Base-by-base conservation (phyloP, 2,113 vertebrate species). In the Prunella fulvescens region DNA sequence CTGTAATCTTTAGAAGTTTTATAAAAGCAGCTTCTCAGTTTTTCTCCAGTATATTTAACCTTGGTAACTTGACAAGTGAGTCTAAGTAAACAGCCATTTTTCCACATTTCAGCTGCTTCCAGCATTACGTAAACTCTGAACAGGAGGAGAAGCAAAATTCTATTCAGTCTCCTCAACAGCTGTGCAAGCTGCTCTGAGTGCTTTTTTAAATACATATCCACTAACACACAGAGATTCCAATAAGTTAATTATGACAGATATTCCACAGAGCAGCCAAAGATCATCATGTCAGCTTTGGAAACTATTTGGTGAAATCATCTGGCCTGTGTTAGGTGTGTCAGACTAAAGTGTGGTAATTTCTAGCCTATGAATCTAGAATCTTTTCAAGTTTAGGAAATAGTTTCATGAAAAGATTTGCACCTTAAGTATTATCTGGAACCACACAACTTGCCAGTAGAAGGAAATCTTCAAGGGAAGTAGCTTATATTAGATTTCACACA, bases 71-170 rank as follows among this genome's bases (percentile, higher is more conserved):
- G 74, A 90, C 92, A 82, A 89, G 61, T 22, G 53, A 93, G 66
- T 47, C 58, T 77, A 76, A 86, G 58, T n/a, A 83, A 95, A 85
- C 86, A 92, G 81, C 19, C 64, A 57, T 67, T 92, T 96, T 78
- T 64, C 74, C 82, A 73, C 72, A 65, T 81, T 84, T 95, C 70
- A 89, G 88, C 91, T 95, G 88, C 86, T 94, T 73, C 76, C 74
- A 92, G 83, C 86, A 70, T 94, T 96, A 96, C 11, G 3, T 94
- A 92, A 95, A 88, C 47, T 82, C 79, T 29, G 25, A 78, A 48
- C 35, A 86, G 88, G 71, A 93, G 58, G 69, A 72, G 71, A 95
- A 85, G 37, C 0, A 15, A 84, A 33, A 69, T 79, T 91, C 81
- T 89, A 3, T 50, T 77, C 62, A 44, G 51, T 23, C 47, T 83